These are phyloP conservation scores for Mystacides longicornis DNA, from an alignment of 2,888 invertebrate genomes.

Conservation along the genomic window DNA sequence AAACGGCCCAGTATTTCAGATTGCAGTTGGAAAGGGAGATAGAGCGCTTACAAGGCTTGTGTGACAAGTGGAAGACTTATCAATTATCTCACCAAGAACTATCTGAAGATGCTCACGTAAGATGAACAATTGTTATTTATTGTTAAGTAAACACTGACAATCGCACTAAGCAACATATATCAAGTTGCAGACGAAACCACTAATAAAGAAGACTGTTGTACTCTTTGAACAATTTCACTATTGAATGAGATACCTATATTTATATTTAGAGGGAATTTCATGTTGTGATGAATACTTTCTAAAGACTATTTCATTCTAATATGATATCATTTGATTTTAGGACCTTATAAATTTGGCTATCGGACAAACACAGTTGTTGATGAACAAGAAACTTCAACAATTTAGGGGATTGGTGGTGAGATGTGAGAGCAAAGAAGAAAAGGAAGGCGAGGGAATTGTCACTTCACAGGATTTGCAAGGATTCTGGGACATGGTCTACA, in stretches of 20 bases:
- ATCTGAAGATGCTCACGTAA: constrained; percentile 47
- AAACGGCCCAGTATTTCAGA: constrained; percentile 37
- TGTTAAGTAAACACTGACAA: not conserved
- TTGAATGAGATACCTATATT: too few species aligned
- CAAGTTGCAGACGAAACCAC: too few species aligned
- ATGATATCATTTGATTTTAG: too few species aligned
- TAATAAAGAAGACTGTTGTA: too few species aligned
- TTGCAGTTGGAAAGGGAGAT: constrained; percentile 47
- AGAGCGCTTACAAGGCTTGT: constrained; percentile 44
- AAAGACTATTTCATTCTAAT: not conserved
- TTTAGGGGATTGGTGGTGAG: constrained; percentile 54
- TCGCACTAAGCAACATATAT: too few species aligned
- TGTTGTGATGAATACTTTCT: too few species aligned
- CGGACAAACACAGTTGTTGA: constrained; percentile 70
- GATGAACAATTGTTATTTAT: not conserved
- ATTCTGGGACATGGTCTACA: constrained; percentile 81
- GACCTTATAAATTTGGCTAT: constrained; percentile 61
- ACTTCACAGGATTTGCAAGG: constrained; percentile 69
- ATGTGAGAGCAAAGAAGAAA: constrained; percentile 39
- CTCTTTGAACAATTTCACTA: too few species aligned
- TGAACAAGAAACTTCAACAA: constrained; percentile 70
- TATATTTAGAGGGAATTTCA: too few species aligned
- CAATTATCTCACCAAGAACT: constrained; percentile 34
- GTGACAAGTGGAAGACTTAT: constrained; percentile 49
- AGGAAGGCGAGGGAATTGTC: constrained; percentile 45